A percentile compares a stretch with the other conserved stretches of the same genome.
These are phyloP conservation scores for Hesperophylax magnus DNA, from an alignment of 1,140 invertebrate species.

Conservation along the genomic window DNA sequence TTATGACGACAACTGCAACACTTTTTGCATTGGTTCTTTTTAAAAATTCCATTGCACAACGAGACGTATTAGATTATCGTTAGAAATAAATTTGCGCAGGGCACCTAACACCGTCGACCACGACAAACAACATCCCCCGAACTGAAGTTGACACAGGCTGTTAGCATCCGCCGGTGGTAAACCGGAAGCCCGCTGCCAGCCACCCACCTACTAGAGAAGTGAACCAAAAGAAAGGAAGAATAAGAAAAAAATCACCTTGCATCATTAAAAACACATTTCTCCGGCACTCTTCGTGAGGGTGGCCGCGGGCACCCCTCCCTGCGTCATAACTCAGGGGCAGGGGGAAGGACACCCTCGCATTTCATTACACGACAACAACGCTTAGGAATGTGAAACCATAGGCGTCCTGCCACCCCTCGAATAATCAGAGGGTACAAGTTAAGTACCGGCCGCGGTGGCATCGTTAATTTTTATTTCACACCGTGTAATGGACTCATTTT, in stretches of 20 bases:
- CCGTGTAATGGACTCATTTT: conserved; percentile 32
- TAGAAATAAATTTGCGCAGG: not conserved
- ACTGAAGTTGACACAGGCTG: conserved; percentile 45
- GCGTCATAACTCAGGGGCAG: conserved; percentile 54
- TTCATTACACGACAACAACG: conserved; percentile 58
- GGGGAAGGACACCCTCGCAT: conserved; percentile 49
- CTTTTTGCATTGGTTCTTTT: too few relatives aligned
- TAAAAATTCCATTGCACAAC: too few relatives aligned
- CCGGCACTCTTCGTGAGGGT: conserved; percentile 26
- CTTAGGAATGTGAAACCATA: conserved; percentile 53
- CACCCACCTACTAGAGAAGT: not conserved
- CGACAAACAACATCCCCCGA: conserved; percentile 45
- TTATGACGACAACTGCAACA: too few relatives aligned
- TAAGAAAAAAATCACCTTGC: conserved; percentile 50
- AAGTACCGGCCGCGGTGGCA: conserved; percentile 42
- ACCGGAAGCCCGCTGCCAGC: not conserved
- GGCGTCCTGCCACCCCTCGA: not conserved
- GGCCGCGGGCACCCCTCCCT: conserved; percentile 31
- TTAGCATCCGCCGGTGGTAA: conserved; percentile 11
- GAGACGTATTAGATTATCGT: conserved; percentile 3
- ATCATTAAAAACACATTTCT: conserved; percentile 58
- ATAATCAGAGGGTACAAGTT: conserved; percentile 14
- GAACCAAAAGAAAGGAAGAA: conserved; percentile 23
- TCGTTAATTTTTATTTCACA: conserved; percentile 55
- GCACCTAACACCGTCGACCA: conserved; percentile 15